phyloP scores from a whole-genome alignment of 2,113 vertebrate species.

The Telmatochromis sp. region DNA sequence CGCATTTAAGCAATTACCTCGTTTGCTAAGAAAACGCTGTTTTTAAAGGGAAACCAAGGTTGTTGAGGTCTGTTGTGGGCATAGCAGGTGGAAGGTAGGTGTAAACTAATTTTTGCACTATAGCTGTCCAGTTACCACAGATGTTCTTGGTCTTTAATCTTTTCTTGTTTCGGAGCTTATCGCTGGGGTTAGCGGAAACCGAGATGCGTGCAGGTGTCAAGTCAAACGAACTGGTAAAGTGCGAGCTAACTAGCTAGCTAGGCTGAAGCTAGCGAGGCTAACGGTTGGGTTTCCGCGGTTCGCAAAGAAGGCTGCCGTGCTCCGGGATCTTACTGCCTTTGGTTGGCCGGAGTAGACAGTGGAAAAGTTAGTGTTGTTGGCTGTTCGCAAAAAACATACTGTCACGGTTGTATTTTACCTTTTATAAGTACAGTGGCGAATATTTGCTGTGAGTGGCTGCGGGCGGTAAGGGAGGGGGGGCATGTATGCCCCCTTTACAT shows the following conservation, averaged over 20 bases:
- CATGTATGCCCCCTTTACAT: neutral
- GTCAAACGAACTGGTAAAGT: constrained; percentile 33
- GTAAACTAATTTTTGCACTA: neutral
- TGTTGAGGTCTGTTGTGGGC: constrained; percentile 51
- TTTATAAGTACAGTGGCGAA: neutral
- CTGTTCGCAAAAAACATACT: neutral
- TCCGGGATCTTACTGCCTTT: neutral
- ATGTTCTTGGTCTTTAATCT: neutral
- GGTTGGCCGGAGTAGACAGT: neutral
- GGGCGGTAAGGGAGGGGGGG: neutral
- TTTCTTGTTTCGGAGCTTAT: neutral
- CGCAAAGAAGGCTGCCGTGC: neutral
- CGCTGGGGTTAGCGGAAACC: constrained; percentile 4
- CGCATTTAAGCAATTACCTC: neutral
- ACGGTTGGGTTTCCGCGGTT: neutral
- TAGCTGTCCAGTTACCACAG: rapidly evolving
- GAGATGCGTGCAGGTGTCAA: constrained; percentile 18
- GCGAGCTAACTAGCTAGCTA: constrained; percentile 34
- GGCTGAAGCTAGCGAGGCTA: constrained; percentile 40
- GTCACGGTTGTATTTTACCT: neutral
- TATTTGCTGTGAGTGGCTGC: neutral
- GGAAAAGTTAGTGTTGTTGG: neutral
- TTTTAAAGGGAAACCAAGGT: constrained; percentile 72
- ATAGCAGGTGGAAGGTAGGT: constrained; percentile 50
- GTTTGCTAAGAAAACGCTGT: constrained; percentile 24